phyloP scores from a whole-genome alignment of 2,888 invertebrate genomes.

The Agonum fuliginosum region DNA sequence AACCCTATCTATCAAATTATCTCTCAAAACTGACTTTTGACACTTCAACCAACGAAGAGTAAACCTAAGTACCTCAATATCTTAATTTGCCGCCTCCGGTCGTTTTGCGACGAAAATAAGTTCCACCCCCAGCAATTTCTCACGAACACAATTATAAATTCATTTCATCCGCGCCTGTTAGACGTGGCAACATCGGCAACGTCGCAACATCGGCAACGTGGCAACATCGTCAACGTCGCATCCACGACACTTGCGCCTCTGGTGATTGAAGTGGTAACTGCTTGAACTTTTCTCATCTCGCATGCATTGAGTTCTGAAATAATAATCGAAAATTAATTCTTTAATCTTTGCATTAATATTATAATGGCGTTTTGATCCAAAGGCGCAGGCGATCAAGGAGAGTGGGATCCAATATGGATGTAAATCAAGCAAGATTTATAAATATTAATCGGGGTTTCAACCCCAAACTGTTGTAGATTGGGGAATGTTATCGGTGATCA shows the following conservation, averaged over 20 bases:
- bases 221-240: background rate
- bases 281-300: constrained; percentile 15
- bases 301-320: constrained; percentile 22
- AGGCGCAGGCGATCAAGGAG: background rate
- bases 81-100: too few species aligned
- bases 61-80: too few species aligned
- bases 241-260: background rate
- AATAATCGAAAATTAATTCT: constrained; percentile 35
- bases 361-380: constrained; percentile 10
- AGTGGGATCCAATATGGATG: background rate
- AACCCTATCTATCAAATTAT: too few species aligned
- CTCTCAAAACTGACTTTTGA: too few species aligned
- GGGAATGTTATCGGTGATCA: too few species aligned
- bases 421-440: too few species aligned
- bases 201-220: background rate
- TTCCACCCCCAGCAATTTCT: background rate
- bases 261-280: background rate
- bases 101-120: constrained; percentile 1
- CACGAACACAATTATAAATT: constrained; percentile 29
- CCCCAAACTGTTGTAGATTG: too few species aligned
- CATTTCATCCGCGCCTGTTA: constrained; percentile 2
- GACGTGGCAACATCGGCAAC: background rate
- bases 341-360: constrained; percentile 33
- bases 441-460: too few species aligned
- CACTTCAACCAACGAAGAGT: too few species aligned